Evolutionary conservation across 2,888 invertebrate species (phyloP).

Genomic region (Acleris laterana): DNA sequence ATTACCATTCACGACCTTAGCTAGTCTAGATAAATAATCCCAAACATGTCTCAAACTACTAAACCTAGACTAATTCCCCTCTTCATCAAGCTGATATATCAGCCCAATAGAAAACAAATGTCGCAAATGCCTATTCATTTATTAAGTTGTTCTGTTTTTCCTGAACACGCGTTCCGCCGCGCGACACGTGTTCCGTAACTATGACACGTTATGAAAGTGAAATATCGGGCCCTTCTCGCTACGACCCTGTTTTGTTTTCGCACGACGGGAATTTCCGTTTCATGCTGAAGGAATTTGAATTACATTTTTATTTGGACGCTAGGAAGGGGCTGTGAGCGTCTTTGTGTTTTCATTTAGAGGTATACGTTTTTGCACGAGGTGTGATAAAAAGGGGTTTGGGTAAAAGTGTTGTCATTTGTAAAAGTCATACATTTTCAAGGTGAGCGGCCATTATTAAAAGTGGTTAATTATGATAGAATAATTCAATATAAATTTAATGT

Average conservation of each 20-base stretch:
- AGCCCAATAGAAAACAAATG: constrained; percentile 34
- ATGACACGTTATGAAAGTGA: constrained; percentile 60
- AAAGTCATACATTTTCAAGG: too few relatives aligned
- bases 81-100: constrained; percentile 24
- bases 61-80: constrained; percentile 9
- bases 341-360: too few relatives aligned
- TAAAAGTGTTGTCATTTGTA: too few relatives aligned
- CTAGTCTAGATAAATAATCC: not conserved
- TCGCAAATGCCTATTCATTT: constrained; percentile 35
- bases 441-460: too few relatives aligned
- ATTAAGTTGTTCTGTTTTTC: constrained; percentile 38
- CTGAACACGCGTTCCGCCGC: constrained; percentile 46
- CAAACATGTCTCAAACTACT: not conserved
- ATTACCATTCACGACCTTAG: not conserved
- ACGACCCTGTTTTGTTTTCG: constrained; percentile 6
- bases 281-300: not conserved
- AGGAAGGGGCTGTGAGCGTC: too few relatives aligned
- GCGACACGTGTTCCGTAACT: constrained; percentile 61
- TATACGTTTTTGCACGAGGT: too few relatives aligned
- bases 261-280: not conserved
- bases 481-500: too few relatives aligned
- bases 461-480: too few relatives aligned
- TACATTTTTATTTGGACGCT: too few relatives aligned
- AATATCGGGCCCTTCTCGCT: constrained; percentile 40
- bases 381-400: too few relatives aligned